Conservation (phyloP, 2,797 vertebrate species). For the Periophthalmus magnuspinnatus region DNA sequence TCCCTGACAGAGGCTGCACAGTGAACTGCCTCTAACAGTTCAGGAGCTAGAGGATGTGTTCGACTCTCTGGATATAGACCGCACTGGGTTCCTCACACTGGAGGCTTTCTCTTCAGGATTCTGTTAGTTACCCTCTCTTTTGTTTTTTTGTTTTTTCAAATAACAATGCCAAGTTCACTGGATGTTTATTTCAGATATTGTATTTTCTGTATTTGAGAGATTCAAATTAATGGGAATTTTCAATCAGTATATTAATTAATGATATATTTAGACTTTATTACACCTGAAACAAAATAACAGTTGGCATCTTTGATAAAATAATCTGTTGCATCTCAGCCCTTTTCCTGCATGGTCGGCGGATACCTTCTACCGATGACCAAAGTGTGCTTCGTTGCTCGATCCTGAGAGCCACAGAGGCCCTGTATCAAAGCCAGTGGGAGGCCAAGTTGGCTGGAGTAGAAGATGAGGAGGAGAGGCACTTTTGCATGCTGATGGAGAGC, state of each 20-base stretch:
- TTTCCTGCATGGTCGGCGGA: conserved; percentile 82
- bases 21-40: conserved; percentile 84
- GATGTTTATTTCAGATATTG: neutral
- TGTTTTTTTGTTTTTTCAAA: no score
- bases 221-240: neutral
- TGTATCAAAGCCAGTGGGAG: conserved; percentile 73
- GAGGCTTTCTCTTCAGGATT: conserved; percentile 89
- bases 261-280: neutral
- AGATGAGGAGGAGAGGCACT: conserved; percentile 86
- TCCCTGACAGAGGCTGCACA: conserved; percentile 81
- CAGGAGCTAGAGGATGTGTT: conserved; percentile 91
- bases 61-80: conserved; percentile 85
- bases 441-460: conserved; percentile 67
- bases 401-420: conserved; percentile 65
- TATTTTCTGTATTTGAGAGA: neutral
- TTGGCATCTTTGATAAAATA: neutral
- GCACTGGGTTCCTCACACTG: conserved; percentile 83
- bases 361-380: conserved; percentile 67
- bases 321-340: conserved; percentile 70
- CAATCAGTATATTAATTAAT: neutral
- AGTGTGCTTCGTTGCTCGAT: conserved; percentile 20
- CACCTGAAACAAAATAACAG: neutral
- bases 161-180: neutral
- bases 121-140: conserved; percentile 78
- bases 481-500: conserved; percentile 84